Base-by-base conservation (phyloP, 2,113 vertebrate genomes). In the Eurystomus gularis region DNA sequence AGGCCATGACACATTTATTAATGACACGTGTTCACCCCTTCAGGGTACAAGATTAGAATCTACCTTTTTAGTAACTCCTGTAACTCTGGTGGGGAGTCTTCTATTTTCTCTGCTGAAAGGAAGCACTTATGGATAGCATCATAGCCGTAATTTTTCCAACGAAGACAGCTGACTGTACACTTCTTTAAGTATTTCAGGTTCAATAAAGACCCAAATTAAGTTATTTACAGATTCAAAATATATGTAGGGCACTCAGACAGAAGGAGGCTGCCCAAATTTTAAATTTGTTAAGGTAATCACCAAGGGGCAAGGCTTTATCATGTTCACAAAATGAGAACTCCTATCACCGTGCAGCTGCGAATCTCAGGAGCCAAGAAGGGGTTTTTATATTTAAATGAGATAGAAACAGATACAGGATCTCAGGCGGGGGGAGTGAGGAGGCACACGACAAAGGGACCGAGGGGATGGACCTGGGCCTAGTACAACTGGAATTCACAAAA, bases 1-100 rank as follows among this genome's bases (percentile, higher is more conserved):
- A 75, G 90, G 92, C 57, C 93, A 71, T n/a, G 79, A 95, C 72
- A 90, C 66, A 88, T 64, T 95, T 95, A 55, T 81, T 86, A 93
- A 81, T 40, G 49, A 88, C 54, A 96, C 1, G 0, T 55, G 72
- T 64, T 86, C 58, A 66, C 23, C 42, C 55, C 72, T 81, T 78
- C 68, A 51, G 71, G 66, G 82, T 35, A 33, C 17, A 62, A 86
- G 48, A 94, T 81, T 11, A 88, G 37, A 80, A 51, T 64, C 68
- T 49, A 23, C 58, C 68, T 83, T 90, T 88, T 80, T 26, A 61
- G 57, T 58, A 88, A 81, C 66, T 94, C 39, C 25, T 79, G 0
- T 33, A 54, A 94, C 28, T 86, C 73, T 96, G 44, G 20, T 35
- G 23, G 5, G 54, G 28, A 90, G 68, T 57, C 37, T 49, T 68